Conservation (phyloP, 2,888 invertebrate genomes). For the Agrochola circellaris region DNA sequence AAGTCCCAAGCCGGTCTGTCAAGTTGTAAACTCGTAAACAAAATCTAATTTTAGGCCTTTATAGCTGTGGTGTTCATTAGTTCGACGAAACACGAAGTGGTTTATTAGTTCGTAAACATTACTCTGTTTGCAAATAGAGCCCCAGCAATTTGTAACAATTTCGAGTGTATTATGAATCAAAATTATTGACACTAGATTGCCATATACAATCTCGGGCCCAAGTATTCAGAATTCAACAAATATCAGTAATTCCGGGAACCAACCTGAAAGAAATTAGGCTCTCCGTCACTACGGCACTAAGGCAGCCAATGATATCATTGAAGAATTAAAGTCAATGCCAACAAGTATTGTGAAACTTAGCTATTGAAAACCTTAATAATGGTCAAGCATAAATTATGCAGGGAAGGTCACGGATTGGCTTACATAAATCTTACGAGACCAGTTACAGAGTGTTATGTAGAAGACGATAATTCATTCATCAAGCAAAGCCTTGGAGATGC, state of each 20-base stretch:
- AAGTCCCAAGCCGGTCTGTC: conserved; percentile 46
- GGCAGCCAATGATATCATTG: conserved; percentile 17
- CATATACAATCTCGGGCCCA: not conserved
- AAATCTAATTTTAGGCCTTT: conserved; percentile 47
- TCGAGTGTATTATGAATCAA: conserved; percentile 14
- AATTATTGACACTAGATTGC: conserved; percentile 12
- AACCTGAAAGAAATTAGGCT: not conserved
- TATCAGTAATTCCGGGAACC: not conserved
- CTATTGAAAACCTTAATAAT: conserved; percentile 35
- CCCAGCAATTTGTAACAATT: conserved; percentile 24
- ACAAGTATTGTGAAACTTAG: conserved; percentile 26
- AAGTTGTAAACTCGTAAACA: conserved; percentile 43
- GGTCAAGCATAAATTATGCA: conserved; percentile 21
- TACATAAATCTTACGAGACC: conserved; percentile 41
- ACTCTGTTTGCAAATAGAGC: conserved; percentile 47
- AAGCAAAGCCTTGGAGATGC: conserved; percentile 6
- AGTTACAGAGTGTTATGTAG: conserved; percentile 32
- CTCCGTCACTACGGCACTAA: not conserved
- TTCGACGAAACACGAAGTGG: conserved; percentile 24
- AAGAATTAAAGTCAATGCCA: conserved; percentile 55
- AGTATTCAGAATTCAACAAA: not conserved
- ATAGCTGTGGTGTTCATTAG: conserved; percentile 19
- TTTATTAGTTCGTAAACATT: conserved; percentile 26
- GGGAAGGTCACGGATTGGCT: conserved; percentile 53
- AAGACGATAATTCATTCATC: conserved; percentile 32